Base-by-base conservation (phyloP, 2,113 vertebrate species). In the Hucho hucho region DNA sequence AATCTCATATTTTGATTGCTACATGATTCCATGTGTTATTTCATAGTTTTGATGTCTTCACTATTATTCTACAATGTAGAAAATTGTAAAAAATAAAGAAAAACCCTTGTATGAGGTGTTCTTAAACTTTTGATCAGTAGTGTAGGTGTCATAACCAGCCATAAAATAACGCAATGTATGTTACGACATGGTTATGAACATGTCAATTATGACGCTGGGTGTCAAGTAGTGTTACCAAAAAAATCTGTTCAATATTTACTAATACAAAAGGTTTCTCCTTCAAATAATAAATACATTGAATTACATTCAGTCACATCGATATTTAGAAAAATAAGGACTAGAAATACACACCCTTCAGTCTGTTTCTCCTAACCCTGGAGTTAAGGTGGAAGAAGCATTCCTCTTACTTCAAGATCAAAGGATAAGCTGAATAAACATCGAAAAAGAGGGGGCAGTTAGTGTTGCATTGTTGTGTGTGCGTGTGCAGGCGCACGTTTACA, bases 321-420 rank as follows among this genome's bases (percentile, higher is more conserved):
- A 78, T 83, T 76, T 88, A 91, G 78, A 91, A 91, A 92, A 91
- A 90, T 81, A 84, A 87, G 14, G 53, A 74, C 70, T 64, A 64
- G 84, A 86, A 86, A 83, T 66, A 74, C 65, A 65, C 64, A 64
- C 4, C 25, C 0, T 18, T 76, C 64, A 76, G 78, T 59, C 5
- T 37, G 12, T 14, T 16, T 32, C 61, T 53, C 32, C 58, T 4
- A 18, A 14, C 24, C 64, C 64, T 28, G 24, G 32, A 32, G 32
- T 32, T 32, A 32, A 32, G 32, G 32, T 32, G 32, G 5, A 32
- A 32, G 32, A 32, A 32, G 24, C 64, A 28, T 66, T 32, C 37
- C 37, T 80, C 22, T 18, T 32, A 32, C 49, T 73, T 75, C 66
- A 72, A 80, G 81, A 76, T 49, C 69, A 1, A 18, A 13, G 29